Conservation (phyloP, 2,797 vertebrate genomes). For the Lagorchestes hirsutus region DNA sequence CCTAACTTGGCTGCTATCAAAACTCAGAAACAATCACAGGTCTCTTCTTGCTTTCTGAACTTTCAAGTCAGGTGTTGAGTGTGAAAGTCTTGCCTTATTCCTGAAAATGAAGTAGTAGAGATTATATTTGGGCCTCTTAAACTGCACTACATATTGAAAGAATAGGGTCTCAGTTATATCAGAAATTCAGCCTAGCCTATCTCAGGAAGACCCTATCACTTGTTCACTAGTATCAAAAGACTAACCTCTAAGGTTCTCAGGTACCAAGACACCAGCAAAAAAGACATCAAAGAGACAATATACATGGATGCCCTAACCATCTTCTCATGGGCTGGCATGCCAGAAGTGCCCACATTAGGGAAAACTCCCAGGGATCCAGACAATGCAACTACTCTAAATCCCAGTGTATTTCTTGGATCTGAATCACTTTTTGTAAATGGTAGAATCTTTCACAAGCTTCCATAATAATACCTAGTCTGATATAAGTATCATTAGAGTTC, state of each 20-base stretch:
- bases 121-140: not conserved
- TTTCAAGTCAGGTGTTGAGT: not conserved
- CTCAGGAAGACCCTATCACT: not conserved
- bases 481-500: not conserved
- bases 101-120: not conserved
- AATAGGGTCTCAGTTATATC: not conserved
- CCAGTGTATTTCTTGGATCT: not conserved
- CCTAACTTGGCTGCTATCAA: not conserved
- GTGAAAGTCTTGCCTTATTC: not conserved
- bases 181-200: not conserved
- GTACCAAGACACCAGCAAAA: not conserved
- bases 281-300: not conserved
- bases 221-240: not conserved
- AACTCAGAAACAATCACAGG: not conserved
- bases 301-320: not conserved
- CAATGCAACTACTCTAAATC: not conserved
- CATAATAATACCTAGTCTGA: not conserved
- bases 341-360: not conserved
- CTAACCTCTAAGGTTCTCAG: not conserved
- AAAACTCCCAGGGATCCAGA: not conserved
- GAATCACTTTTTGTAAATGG: not conserved
- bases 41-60: not conserved
- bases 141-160: not conserved
- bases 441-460: not conserved
- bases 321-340: not conserved